phyloP scores from a whole-genome alignment of 2,113 vertebrate genomes.

The Apistogramma diplotaenia region DNA sequence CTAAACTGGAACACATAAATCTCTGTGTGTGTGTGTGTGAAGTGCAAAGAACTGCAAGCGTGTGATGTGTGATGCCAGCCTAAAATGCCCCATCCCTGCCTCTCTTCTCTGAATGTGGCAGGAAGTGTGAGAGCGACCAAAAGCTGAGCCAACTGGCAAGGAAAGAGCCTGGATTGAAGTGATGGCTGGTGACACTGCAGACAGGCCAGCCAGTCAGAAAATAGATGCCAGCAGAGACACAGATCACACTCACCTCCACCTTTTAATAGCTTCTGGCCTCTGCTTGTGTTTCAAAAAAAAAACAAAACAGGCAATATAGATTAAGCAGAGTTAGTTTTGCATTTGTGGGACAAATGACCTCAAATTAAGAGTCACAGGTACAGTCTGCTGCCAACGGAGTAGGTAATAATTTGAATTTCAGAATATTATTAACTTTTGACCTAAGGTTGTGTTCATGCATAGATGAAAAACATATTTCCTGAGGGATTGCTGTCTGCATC shows the following conservation, averaged over 20 bases:
- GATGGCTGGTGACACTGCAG: conserved; percentile 61
- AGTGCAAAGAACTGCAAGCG: background rate
- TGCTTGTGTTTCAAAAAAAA: too few species aligned
- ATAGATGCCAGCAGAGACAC: conserved; percentile 39
- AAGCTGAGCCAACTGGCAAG: conserved; percentile 38
- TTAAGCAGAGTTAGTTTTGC: background rate
- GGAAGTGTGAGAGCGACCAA: conserved; percentile 12
- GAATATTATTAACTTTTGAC: background rate
- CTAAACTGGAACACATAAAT: background rate
- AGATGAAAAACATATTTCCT: background rate
- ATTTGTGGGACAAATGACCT: background rate
- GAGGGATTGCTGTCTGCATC: background rate
- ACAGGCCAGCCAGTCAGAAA: conserved; percentile 51
- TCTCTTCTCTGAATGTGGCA: conserved; percentile 30
- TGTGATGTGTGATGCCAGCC: conserved; percentile 13
- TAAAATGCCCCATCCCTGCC: conserved; percentile 17
- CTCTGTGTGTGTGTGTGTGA: background rate
- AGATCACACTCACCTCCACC: conserved; percentile 46
- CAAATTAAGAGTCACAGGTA: background rate
- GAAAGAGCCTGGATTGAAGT: conserved; percentile 39
- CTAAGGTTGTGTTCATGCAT: background rate
- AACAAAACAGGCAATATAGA: background rate
- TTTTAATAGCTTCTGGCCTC: conserved; percentile 32
- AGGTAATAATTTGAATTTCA: background rate
- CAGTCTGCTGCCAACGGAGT: background rate